Percentiles rank a stretch among this genome's conserved stretches.
phyloP scores from a whole-genome alignment of 2,888 invertebrate genomes.

The Ophion ventricosus region DNA sequence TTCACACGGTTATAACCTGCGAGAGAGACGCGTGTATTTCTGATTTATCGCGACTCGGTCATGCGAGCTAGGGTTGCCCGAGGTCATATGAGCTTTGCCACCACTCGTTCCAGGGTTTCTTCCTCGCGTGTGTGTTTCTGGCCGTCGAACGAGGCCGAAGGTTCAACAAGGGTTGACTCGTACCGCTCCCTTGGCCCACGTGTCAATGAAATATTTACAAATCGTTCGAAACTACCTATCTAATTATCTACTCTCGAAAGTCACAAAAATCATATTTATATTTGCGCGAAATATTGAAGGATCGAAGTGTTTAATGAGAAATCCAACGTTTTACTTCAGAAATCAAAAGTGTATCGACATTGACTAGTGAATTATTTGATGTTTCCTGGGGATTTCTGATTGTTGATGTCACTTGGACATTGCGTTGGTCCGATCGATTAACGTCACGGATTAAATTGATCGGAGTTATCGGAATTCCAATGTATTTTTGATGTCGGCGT shows the following conservation, averaged over 20 bases:
- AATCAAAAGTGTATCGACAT: background rate
- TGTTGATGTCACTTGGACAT: no score
- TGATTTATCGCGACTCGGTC: constrained; percentile 62
- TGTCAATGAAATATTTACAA: background rate
- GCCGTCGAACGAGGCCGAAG: constrained; percentile 31
- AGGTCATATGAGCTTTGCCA: constrained; percentile 65
- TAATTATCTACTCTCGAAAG: background rate
- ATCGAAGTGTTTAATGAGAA: background rate
- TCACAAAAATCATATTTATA: no score
- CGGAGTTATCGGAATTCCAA: no score
- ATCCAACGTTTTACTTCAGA: background rate
- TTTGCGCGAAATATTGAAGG: no score
- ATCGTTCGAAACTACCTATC: background rate
- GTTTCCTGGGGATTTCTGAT: no score
- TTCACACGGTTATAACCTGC: constrained; percentile 53
- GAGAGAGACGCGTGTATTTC: constrained; percentile 29
- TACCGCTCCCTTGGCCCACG: background rate
- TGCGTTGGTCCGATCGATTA: no score
- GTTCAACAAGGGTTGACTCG: constrained; percentile 21
- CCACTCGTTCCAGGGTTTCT: constrained; percentile 18
- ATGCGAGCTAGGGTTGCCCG: constrained; percentile 68
- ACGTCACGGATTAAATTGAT: no score
- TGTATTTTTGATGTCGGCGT: no score
- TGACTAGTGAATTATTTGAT: no score
- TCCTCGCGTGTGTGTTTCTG: constrained; percentile 14